Base-by-base conservation (phyloP, 2,113 vertebrate species). In the Pedetes capensis region DNA sequence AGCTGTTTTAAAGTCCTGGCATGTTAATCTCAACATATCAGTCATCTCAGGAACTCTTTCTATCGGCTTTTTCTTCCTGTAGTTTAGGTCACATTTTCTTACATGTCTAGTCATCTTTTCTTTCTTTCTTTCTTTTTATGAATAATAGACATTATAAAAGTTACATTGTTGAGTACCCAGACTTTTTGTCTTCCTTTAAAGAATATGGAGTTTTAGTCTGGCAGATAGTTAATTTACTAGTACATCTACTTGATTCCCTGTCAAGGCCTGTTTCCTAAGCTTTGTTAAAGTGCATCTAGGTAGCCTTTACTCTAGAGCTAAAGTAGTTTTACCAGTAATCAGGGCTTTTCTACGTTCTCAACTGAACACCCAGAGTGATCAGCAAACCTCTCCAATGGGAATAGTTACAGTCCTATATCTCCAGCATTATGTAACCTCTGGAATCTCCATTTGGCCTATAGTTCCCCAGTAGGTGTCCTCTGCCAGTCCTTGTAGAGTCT, bases 261-360 rank as follows among this genome's bases (percentile, higher is more conserved):
- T 76, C 32, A 76, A 72, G 11, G 3, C 20, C 44, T 83, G 17
- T 86, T 92, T 96, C 64, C 81, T 76, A 69, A 79, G 23, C n/a
- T 89, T 61, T 57, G 2, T 88, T 51, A 87, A 8, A 44, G 0
- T 87, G 42, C 87, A 27, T 66, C 34, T 75, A 76, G 74, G 57
- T 72, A 78, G 8, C 2, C 20, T 34, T 90, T 63, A 64, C 2
- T 87, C 20, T 42, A 47, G 42, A 27, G 8, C 9, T 57, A 66
- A 84, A 61, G 90, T 79, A 18, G 47, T 81, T 96, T 94, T 81
- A 57, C 37, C 74, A 42, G 29, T 63, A 69, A 37, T 57, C 85
- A 9, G 87, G 59, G 23, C 20, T 76, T 93, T 94, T 72, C 51
- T 69, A 34, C 53, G 3, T 22, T 93, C 64, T 87, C 80, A 75